Percentiles rank a stretch among this genome's conserved stretches.
These are phyloP conservation scores for Phaonia tiefii DNA, from an alignment of 2,888 invertebrate genomes.

Conservation along the genomic window DNA sequence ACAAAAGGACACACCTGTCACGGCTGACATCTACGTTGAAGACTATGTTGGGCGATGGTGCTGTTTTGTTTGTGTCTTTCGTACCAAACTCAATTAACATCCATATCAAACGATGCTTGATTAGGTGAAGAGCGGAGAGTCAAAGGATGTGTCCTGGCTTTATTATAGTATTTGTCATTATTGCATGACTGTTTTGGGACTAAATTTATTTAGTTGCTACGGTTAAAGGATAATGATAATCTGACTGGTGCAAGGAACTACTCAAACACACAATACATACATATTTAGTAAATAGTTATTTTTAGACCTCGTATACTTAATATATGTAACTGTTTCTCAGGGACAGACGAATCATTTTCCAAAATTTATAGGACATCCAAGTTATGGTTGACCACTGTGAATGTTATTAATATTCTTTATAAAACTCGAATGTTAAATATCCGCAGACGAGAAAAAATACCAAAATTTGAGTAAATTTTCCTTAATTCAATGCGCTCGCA, in stretches of 20 bases:
- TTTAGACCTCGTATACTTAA: too few relatives aligned
- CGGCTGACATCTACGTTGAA: constrained; percentile 4
- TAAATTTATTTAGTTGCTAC: constrained; percentile 42
- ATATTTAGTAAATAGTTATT: too few relatives aligned
- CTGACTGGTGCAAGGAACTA: background rate
- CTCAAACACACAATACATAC: too few relatives aligned
- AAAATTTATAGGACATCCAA: too few relatives aligned
- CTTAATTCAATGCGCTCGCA: too few relatives aligned
- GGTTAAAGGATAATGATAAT: constrained; percentile 30
- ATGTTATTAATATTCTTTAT: too few relatives aligned
- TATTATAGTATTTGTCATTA: constrained; percentile 35
- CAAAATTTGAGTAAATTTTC: too few relatives aligned
- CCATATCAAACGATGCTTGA: constrained; percentile 47
- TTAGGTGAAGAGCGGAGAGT: constrained; percentile 48
- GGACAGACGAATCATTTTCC: too few relatives aligned
- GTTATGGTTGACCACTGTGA: too few relatives aligned
- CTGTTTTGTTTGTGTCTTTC: constrained; percentile 36
- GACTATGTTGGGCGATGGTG: constrained; percentile 26
- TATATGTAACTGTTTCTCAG: too few relatives aligned
- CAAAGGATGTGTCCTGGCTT: constrained; percentile 48
- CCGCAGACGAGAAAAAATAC: too few relatives aligned
- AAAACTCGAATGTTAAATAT: too few relatives aligned
- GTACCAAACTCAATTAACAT: constrained; percentile 56
- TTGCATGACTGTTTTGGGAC: constrained; percentile 47
- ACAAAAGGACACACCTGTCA: constrained; percentile 25